phyloP scores from a whole-genome alignment of 2,113 vertebrate genomes.

The Malurus alboscapulatus region DNA sequence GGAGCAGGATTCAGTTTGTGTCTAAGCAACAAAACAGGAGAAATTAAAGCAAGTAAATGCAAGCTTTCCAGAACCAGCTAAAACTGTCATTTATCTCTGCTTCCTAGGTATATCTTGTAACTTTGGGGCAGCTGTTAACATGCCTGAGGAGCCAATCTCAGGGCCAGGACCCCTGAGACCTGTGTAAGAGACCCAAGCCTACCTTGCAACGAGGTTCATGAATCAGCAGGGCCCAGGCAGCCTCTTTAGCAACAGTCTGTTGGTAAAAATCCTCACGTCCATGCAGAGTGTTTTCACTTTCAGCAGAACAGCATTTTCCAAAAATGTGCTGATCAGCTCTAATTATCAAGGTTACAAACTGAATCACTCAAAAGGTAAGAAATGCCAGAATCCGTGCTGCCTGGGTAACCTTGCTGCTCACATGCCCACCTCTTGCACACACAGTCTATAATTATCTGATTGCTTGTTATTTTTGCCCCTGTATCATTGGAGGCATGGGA shows the following conservation, averaged over 20 bases:
- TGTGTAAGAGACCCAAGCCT: neutral
- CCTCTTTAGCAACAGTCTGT: neutral
- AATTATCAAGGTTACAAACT: slow-evolving; percentile 42
- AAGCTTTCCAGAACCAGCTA: neutral
- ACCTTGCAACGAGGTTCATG: neutral
- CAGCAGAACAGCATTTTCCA: slow-evolving; percentile 38
- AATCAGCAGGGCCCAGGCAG: neutral
- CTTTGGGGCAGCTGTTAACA: neutral
- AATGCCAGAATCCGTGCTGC: neutral
- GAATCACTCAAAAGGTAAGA: slow-evolving; percentile 50
- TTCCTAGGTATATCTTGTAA: neutral
- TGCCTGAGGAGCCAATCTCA: neutral
- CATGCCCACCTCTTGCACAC: neutral
- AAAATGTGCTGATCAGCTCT: slow-evolving; percentile 45
- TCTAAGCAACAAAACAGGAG: neutral
- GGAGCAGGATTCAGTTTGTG: neutral
- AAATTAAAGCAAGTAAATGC: neutral
- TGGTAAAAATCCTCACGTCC: slow-evolving; percentile 41
- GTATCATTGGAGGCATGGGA: neutral
- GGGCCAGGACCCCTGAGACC: neutral
- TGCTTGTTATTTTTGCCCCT: slow-evolving; percentile 34
- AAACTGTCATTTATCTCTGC: neutral
- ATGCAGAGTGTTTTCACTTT: slow-evolving; percentile 4
- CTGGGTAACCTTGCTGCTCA: neutral
- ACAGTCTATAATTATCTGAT: slow-evolving; percentile 45